phyloP scores from a whole-genome alignment of 2,888 invertebrate species.

The Teleogryllus oceanicus region DNA sequence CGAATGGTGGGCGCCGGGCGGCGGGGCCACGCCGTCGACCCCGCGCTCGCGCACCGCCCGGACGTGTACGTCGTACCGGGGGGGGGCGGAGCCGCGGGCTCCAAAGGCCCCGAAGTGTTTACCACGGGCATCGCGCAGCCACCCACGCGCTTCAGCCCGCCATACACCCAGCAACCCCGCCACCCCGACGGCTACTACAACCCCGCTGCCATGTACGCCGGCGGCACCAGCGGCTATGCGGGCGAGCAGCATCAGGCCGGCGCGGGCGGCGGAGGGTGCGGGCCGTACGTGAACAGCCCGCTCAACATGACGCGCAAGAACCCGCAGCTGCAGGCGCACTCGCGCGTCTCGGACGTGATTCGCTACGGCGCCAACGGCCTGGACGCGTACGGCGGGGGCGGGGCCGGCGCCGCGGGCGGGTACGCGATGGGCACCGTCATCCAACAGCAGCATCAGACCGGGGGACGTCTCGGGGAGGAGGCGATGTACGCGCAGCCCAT shows the following conservation, averaged over 20 bases:
- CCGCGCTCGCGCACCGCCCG: neutral
- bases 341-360: neutral
- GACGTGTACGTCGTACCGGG: neutral
- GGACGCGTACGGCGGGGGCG: neutral
- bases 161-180: conserved; percentile 29
- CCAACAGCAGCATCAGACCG: neutral
- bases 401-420: neutral
- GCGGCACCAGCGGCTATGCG: neutral
- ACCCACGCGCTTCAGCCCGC: conserved; percentile 29
- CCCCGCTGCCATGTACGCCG: neutral
- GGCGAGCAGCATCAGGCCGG: neutral
- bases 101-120: conserved; percentile 12
- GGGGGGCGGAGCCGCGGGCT: neutral
- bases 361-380: neutral
- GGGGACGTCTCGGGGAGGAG: neutral
- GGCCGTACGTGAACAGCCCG: neutral
- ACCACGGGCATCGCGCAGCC: conserved; percentile 29
- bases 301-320: conserved; percentile 9
- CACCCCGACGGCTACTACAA: neutral
- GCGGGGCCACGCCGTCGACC: neutral
- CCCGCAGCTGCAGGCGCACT: neutral
- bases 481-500: neutral
- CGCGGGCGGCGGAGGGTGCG: neutral
- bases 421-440: neutral
- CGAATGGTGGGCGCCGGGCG: neutral